These are phyloP conservation scores for Lathronympha strigana DNA, from an alignment of 2,888 invertebrate genomes.

Conservation along the genomic window DNA sequence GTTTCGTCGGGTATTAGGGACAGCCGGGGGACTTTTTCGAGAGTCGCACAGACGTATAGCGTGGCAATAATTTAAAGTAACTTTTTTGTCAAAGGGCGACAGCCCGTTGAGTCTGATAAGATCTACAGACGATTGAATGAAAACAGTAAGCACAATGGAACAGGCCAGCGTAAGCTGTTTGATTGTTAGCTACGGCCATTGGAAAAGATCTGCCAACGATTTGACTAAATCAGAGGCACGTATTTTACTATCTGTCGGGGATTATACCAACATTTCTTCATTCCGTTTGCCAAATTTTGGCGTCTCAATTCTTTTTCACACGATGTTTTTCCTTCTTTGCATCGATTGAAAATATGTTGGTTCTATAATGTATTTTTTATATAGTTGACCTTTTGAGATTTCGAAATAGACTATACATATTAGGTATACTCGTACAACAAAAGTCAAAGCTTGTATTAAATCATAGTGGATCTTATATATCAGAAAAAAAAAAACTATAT, in stretches of 20 bases:
- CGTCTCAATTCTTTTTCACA: not conserved
- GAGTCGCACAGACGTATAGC: slow-evolving; percentile 68
- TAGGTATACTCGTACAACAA: no score
- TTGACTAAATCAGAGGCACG: slow-evolving; percentile 30
- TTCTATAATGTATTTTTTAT: no score
- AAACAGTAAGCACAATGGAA: slow-evolving; percentile 60
- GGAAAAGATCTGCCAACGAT: slow-evolving; percentile 22
- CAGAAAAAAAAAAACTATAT: no score
- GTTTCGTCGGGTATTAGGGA: slow-evolving; percentile 83
- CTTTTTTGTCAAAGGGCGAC: slow-evolving; percentile 74
- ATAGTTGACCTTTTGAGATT: no score
- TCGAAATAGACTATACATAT: no score
- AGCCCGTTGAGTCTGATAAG: slow-evolving; percentile 63
- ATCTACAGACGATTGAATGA: slow-evolving; percentile 66
- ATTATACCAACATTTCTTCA: not conserved
- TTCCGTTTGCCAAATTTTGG: not conserved
- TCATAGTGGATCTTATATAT: no score
- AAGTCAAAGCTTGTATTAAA: no score
- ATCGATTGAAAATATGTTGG: not conserved
- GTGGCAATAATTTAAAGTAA: slow-evolving; percentile 76
- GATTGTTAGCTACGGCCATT: slow-evolving; percentile 35
- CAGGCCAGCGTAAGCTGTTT: slow-evolving; percentile 44
- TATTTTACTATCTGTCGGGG: slow-evolving; percentile 24
- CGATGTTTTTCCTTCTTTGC: not conserved
- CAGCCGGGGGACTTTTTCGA: slow-evolving; percentile 78